Evolutionary conservation across 2,797 vertebrate genomes (phyloP), one percentile per base, ranked within the genome.

Genomic region (Sciurus carolinensis): DNA sequence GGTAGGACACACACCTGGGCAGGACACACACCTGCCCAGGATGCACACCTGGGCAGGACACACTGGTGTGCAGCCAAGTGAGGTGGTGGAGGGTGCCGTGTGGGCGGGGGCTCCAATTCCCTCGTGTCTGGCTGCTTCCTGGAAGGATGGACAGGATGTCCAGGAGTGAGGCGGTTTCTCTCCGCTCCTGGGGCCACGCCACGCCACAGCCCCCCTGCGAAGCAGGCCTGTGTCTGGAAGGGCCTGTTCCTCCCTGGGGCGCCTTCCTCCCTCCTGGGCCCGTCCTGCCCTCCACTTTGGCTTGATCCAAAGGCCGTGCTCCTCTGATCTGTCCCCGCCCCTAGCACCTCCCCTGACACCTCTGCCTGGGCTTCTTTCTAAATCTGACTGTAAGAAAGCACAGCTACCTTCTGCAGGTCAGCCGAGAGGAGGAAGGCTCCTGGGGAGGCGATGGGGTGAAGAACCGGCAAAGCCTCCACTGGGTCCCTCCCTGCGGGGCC

Each of bases 351-450:
- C 28, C 30, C 54, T 3, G 22, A 76, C 20, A 42, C 11, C 13
- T 47, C n/a, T 47, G 73, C 72, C 84, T 42, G 30, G 75, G 24
- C 82, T 83, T 93, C 76, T 91, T 93, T 89, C 54, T 52, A 59
- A 91, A 77, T 67, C n/a, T 72, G 81, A 82, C 7, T 73, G 10
- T 18, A 77, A 77, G 28, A 47, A 64, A 76, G 57, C 22, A 17
- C 7, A 28, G 33, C 69, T 54, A 20, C 30, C 36, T 50, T 84
- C 79, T 88, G 44, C 73, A 42, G 30, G 6, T 86, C 30, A 57
- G 39, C 50, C n/a, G 39, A 9, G 8, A 88, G 39, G 4, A 2
- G 1, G 24, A 47, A 12, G 13, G 50, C 64, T 66, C 62, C 86
- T 54, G 59, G 75, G 52, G 85, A 33, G 15, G 75, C 5, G 6